A percentile compares a stretch with the other conserved stretches of the same genome.
These are phyloP conservation scores for Nephrocerus scutellatus DNA, from an alignment of 2,888 invertebrate species.

Conservation along the genomic window DNA sequence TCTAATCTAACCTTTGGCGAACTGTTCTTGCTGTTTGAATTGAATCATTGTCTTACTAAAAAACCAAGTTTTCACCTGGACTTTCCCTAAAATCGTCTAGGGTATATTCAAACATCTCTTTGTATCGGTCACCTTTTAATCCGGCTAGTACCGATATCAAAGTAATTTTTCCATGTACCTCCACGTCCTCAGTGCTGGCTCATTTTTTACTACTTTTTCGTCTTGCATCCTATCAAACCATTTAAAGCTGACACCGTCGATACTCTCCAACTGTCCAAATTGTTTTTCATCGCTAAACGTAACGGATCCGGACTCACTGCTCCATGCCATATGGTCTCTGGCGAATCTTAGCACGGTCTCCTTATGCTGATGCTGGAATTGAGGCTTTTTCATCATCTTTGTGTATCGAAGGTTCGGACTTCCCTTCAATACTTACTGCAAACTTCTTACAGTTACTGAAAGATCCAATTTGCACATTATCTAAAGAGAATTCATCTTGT, in stretches of 20 bases:
- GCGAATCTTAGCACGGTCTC: neutral
- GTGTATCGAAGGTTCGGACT: conserved; percentile 1
- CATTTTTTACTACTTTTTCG: no score
- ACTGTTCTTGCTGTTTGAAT: no score
- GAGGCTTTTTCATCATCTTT: neutral
- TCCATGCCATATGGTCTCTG: neutral
- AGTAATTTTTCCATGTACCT: no score
- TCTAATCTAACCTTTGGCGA: no score
- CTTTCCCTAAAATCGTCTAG: no score
- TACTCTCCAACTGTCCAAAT: neutral
- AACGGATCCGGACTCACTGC: neutral
- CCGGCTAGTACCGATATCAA: no score
- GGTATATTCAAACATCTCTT: no score
- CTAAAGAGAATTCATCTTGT: conserved; percentile 2
- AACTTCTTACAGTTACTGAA: neutral
- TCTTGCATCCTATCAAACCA: no score
- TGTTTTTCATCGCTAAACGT: conserved; percentile 1
- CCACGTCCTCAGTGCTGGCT: no score
- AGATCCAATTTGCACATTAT: conserved; percentile 4
- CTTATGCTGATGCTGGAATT: conserved; percentile 1
- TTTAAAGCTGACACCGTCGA: neutral
- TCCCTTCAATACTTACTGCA: conserved; percentile 1
- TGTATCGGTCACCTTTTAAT: no score
- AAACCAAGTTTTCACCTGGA: no score
- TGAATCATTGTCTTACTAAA: no score